Percentiles rank a stretch among this genome's conserved stretches.
phyloP scores from a whole-genome alignment of 2,888 invertebrate genomes.

The Tholera decimalis region DNA sequence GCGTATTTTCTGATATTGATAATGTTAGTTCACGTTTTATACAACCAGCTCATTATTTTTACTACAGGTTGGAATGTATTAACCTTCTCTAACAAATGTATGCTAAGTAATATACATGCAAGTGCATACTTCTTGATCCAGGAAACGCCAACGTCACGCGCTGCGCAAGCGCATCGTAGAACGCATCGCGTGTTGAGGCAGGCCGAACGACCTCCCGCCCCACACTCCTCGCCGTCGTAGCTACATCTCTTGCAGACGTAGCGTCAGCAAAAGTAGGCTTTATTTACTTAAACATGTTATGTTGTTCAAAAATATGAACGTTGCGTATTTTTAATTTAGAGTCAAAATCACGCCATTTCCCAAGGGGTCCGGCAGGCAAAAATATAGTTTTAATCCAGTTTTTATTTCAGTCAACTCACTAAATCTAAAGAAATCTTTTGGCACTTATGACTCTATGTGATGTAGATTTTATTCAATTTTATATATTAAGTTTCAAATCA shows the following conservation, averaged over 20 bases:
- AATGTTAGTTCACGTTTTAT: neutral
- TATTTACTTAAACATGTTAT: neutral
- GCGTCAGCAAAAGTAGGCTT: conserved; percentile 71
- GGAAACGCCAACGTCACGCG: conserved; percentile 74
- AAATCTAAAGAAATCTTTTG: no score
- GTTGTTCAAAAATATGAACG: neutral
- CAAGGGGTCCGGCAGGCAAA: no score
- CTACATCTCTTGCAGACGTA: conserved; percentile 66
- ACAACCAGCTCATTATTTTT: neutral
- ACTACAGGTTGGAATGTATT: neutral
- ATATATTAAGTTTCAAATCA: neutral
- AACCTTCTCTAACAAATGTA: conserved; percentile 1
- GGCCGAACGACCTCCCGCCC: conserved; percentile 80
- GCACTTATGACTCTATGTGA: neutral
- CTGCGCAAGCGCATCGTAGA: conserved; percentile 76
- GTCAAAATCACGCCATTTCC: neutral
- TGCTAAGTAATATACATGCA: conserved; percentile 32
- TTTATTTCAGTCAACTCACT: no score
- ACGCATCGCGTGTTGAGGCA: conserved; percentile 88
- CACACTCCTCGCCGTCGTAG: conserved; percentile 29
- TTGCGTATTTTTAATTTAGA: neutral
- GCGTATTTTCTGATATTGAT: neutral
- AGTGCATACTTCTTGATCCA: conserved; percentile 60
- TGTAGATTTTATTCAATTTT: neutral
- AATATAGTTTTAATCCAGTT: neutral